Percentiles rank a stretch among this genome's conserved stretches.
Conservation (phyloP, 2,888 invertebrate species). For the Cenopis cana region DNA sequence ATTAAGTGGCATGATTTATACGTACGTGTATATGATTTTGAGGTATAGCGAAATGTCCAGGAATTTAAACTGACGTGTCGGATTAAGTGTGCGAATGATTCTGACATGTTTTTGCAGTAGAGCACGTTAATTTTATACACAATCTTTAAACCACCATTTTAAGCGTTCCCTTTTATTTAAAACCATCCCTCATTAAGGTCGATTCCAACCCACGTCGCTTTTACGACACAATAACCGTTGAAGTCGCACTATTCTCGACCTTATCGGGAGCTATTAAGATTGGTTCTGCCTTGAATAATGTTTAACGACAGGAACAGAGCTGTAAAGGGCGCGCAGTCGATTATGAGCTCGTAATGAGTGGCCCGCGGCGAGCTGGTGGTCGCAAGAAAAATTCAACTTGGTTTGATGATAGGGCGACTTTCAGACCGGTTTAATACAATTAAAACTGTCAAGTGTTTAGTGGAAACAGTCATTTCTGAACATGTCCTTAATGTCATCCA, state of each 20-base stretch:
- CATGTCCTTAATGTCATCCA: no score
- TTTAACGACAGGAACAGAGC: constrained; percentile 29
- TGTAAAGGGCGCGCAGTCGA: constrained; percentile 22
- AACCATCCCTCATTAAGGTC: constrained; percentile 9
- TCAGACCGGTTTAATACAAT: no score
- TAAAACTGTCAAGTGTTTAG: no score
- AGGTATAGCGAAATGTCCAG: no score
- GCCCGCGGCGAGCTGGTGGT: neutral
- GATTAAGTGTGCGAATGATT: no score
- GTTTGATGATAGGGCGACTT: no score
- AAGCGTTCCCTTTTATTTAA: constrained; percentile 18
- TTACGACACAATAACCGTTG: constrained; percentile 32
- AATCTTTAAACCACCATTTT: constrained; percentile 3
- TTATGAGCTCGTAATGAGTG: constrained; percentile 21
- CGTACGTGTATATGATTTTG: no score
- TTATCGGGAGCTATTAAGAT: constrained; percentile 13
- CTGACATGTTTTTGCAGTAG: no score
- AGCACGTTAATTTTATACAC: neutral
- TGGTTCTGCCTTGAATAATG: constrained; percentile 15
- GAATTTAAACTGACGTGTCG: no score
- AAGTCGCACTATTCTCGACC: constrained; percentile 1
- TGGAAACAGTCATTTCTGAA: no score
- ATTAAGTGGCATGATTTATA: neutral
- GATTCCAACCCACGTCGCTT: constrained; percentile 21
- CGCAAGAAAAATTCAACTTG: neutral